phyloP scores from a whole-genome alignment of 2,797 vertebrate species.

The Ptychadena robeensis region DNA sequence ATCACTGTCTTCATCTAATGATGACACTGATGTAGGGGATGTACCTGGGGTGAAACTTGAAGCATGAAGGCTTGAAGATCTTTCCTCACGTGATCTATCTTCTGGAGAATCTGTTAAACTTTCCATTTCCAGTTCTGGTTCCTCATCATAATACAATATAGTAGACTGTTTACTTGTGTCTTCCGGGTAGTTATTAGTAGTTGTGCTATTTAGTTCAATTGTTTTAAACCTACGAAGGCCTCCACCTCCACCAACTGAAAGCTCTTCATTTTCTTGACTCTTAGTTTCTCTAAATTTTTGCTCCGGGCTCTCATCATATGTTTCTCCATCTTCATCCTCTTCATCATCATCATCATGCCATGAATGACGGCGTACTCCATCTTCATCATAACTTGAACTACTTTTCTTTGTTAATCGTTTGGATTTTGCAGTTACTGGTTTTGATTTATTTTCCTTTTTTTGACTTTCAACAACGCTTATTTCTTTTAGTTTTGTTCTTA shows the following conservation, averaged over 20 bases:
- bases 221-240: constrained; percentile 91
- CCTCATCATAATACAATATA: constrained; percentile 80
- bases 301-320: constrained; percentile 79
- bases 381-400: constrained; percentile 78
- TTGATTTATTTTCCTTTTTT: constrained; percentile 75
- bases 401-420: constrained; percentile 74
- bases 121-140: constrained; percentile 87
- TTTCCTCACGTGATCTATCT: constrained; percentile 94
- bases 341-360: constrained; percentile 78
- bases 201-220: constrained; percentile 91
- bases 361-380: constrained; percentile 72
- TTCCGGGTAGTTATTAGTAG: constrained; percentile 73
- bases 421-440: constrained; percentile 72
- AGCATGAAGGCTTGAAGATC: constrained; percentile 91
- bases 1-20: constrained; percentile 97
- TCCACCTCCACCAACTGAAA: constrained; percentile 75
- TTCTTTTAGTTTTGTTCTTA: constrained; percentile 77
- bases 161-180: constrained; percentile 76
- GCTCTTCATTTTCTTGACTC: constrained; percentile 80
- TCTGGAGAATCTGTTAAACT: constrained; percentile 93
- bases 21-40: constrained; percentile 95
- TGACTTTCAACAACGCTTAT: constrained; percentile 72
- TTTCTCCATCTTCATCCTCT: constrained; percentile 68
- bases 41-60: constrained; percentile 93
- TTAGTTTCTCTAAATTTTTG: constrained; percentile 80